Conservation (phyloP, 2,888 invertebrate genomes). For the Lymantria dispar region DNA sequence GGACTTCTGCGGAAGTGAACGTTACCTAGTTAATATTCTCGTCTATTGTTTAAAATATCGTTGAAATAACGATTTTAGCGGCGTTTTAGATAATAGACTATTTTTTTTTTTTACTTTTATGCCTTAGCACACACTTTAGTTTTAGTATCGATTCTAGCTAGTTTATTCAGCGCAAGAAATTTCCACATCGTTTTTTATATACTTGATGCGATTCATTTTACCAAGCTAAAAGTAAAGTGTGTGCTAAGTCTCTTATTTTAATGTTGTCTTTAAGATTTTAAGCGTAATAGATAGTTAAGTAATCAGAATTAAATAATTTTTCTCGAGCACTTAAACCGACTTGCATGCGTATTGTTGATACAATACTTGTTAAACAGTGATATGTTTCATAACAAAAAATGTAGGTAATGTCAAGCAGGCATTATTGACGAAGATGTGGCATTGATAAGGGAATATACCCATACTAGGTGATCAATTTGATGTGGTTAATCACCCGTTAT, state of each 20-base stretch:
- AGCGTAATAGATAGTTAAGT: not conserved
- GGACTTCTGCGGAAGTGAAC: not conserved
- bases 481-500: too few relatives aligned
- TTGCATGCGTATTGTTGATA: not conserved
- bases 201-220: too few relatives aligned
- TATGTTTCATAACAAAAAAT: conserved; percentile 1
- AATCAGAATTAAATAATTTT: not conserved
- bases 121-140: too few relatives aligned
- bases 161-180: too few relatives aligned
- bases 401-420: not conserved
- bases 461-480: too few relatives aligned
- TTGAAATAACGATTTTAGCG: not conserved
- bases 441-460: too few relatives aligned
- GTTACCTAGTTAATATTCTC: not conserved
- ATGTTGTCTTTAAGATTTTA: not conserved
- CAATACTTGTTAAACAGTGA: conserved; percentile 5
- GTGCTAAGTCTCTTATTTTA: not conserved
- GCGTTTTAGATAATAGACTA: not conserved
- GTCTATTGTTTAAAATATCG: not conserved
- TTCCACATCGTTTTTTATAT: too few relatives aligned
- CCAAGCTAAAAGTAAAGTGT: too few relatives aligned
- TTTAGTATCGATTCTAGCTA: too few relatives aligned
- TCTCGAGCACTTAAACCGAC: not conserved
- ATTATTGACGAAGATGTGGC: conserved; percentile 16
- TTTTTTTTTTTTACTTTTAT: not conserved